These are phyloP conservation scores for Champsocephalus esox DNA, from an alignment of 2,797 vertebrate genomes.

Conservation along the genomic window DNA sequence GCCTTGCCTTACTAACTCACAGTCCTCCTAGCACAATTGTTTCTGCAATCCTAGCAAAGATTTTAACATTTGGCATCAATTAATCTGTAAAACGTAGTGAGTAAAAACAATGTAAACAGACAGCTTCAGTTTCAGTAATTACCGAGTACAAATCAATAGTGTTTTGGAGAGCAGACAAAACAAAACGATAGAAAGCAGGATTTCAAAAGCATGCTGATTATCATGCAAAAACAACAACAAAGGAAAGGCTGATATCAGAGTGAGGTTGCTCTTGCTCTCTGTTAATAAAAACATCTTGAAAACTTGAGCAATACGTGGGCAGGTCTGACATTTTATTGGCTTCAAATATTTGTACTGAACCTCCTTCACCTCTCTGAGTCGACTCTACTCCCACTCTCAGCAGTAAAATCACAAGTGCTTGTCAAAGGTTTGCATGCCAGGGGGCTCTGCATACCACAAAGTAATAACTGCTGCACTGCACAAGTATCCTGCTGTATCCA, in stretches of 20 bases:
- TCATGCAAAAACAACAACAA: background rate
- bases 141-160: too few species aligned
- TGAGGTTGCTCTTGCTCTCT: background rate
- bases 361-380: constrained; percentile 34
- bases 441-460: constrained; percentile 19
- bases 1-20: too few species aligned
- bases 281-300: background rate
- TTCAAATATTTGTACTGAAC: constrained; percentile 25
- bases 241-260: background rate
- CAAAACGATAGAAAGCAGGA: background rate
- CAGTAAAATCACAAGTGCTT: constrained; percentile 62
- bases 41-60: too few species aligned
- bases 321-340: constrained; percentile 14
- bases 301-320: constrained; percentile 3
- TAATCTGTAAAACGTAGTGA: too few species aligned
- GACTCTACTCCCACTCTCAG: constrained; percentile 53
- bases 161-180: too few species aligned
- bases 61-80: too few species aligned
- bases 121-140: too few species aligned
- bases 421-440: constrained; percentile 62
- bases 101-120: too few species aligned
- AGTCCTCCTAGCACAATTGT: too few species aligned
- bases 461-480: constrained; percentile 27
- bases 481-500: constrained; percentile 36
- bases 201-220: background rate